phyloP scores from a whole-genome alignment of 2,888 invertebrate species.

The Hirtodrosophila alboralis region DNA sequence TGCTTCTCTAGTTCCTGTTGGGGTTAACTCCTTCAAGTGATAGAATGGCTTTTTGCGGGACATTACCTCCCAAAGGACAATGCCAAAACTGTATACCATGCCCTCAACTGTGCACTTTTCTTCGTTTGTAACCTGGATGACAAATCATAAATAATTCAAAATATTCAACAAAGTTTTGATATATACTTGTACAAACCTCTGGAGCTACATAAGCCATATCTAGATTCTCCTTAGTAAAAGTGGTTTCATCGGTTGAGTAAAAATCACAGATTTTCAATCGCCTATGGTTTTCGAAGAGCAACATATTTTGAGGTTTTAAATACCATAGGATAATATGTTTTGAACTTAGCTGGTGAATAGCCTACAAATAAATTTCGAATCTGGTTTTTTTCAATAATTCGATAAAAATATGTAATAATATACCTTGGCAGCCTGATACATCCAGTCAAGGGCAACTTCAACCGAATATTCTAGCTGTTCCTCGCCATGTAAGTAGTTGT shows the following conservation, averaged over 20 bases:
- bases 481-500: background rate
- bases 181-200: constrained; percentile 20
- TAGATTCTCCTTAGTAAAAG: background rate
- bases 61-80: constrained; percentile 20
- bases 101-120: background rate
- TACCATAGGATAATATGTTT: no score
- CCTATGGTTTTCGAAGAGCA: constrained; percentile 1
- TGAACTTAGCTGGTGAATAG: background rate
- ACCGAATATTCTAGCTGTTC: background rate
- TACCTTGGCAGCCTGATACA: constrained; percentile 5
- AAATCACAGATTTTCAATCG: constrained; percentile 8
- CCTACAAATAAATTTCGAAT: constrained; percentile 4
- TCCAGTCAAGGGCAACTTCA: background rate
- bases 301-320: constrained; percentile 10
- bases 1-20: rapidly evolving
- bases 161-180: no score
- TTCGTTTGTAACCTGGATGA: no score
- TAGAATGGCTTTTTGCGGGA: no score
- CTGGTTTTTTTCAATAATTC: no score
- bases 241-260: background rate
- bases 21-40: background rate
- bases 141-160: no score
- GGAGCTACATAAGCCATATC: constrained; percentile 9
- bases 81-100: constrained; percentile 7
- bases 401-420: no score